These are phyloP conservation scores for Brenthis daphne DNA, from an alignment of 2,888 invertebrate species.

Conservation along the genomic window DNA sequence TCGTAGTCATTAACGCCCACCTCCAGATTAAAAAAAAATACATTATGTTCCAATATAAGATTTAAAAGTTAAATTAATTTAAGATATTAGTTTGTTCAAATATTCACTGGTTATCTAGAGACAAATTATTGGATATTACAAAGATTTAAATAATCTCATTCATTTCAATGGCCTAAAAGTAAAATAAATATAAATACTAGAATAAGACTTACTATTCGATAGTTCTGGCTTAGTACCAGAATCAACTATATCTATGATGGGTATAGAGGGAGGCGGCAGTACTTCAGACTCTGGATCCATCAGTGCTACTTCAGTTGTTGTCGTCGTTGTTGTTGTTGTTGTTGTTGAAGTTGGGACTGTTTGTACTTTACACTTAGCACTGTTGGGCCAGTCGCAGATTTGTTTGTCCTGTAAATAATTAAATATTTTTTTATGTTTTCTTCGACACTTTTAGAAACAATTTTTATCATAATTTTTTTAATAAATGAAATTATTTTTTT, in stretches of 20 bases:
- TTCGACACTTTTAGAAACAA: background rate
- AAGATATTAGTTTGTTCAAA: no score
- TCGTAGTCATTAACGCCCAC: no score
- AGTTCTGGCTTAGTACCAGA: slow-evolving; percentile 59
- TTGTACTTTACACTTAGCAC: slow-evolving; percentile 81
- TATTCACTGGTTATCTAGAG: no score
- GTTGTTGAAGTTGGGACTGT: slow-evolving; percentile 46
- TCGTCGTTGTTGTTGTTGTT: slow-evolving; percentile 52
- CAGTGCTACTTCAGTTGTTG: slow-evolving; percentile 35
- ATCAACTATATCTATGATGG: slow-evolving; percentile 35
- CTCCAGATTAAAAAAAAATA: no score
- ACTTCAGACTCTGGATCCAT: slow-evolving; percentile 33
- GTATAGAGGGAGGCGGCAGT: slow-evolving; percentile 41
- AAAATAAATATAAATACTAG: background rate
- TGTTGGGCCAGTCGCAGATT: slow-evolving; percentile 88
- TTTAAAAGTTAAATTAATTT: no score
- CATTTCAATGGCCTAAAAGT: no score
- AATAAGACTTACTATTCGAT: slow-evolving; percentile 57
- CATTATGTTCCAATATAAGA: no score
- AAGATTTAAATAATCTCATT: no score
- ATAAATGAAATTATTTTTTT: background rate
- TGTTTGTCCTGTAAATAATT: slow-evolving; percentile 71
- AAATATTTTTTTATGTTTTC: background rate
- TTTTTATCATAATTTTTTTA: no score
- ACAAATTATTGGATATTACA: no score